These are phyloP conservation scores for Odontothrips loti DNA, from an alignment of 2,888 invertebrate species.

Conservation along the genomic window DNA sequence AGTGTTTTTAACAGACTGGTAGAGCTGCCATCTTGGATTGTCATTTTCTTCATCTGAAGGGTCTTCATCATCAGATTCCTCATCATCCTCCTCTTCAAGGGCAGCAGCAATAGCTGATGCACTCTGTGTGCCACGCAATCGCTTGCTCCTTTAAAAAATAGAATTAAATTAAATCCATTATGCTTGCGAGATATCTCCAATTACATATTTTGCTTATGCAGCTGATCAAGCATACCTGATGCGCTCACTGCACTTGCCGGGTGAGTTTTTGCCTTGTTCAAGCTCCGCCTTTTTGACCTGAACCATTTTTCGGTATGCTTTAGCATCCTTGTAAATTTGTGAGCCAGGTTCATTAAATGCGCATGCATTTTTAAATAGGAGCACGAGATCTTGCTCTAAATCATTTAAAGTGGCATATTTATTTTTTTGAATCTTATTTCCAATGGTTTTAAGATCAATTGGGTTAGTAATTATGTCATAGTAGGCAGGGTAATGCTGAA, in stretches of 20 bases:
- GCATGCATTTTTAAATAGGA: constrained; percentile 94
- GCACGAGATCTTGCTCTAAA: constrained; percentile 81
- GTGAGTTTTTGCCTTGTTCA: constrained; percentile 59
- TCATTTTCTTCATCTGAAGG: constrained; percentile 54
- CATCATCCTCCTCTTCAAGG: constrained; percentile 59
- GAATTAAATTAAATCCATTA: constrained; percentile 8
- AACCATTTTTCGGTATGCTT: constrained; percentile 74
- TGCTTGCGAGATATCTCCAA: background rate
- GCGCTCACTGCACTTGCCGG: constrained; percentile 65
- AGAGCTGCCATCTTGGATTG: constrained; percentile 86
- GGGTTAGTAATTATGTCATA: constrained; percentile 91
- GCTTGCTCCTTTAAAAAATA: constrained; percentile 43
- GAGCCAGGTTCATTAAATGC: constrained; percentile 95
- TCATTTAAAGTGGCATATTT: constrained; percentile 77
- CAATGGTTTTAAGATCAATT: constrained; percentile 90
- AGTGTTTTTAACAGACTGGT: constrained; percentile 71
- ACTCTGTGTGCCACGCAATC: constrained; percentile 50
- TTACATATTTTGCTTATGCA: no score
- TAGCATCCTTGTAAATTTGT: constrained; percentile 93
- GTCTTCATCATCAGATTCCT: constrained; percentile 53
- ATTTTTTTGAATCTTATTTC: constrained; percentile 80
- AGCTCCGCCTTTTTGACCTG: constrained; percentile 65
- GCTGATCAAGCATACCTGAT: constrained; percentile 53
- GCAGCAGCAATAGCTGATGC: constrained; percentile 59
- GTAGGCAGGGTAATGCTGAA: constrained; percentile 85